These are phyloP conservation scores for Girardinichthys multiradiatus DNA, from an alignment of 2,113 vertebrate species.

Conservation along the genomic window DNA sequence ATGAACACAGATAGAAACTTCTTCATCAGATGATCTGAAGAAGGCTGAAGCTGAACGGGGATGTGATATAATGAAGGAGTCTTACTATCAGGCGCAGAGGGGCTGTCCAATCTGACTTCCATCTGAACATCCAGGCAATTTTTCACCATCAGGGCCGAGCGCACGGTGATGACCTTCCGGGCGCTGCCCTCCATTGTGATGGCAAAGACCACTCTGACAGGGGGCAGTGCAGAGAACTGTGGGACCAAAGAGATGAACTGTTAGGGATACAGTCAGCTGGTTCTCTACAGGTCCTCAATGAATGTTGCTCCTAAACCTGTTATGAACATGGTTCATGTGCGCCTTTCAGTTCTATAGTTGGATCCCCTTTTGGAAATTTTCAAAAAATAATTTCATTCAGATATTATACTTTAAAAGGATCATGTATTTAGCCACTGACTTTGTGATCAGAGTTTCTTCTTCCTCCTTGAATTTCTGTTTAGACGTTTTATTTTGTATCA, in stretches of 20 bases:
- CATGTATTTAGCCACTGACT: no score
- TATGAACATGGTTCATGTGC: no score
- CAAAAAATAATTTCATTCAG: no score
- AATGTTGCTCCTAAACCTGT: no score
- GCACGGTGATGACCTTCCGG: constrained; percentile 94
- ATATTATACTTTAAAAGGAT: no score
- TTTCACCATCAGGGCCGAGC: constrained; percentile 93
- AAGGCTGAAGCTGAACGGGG: neutral
- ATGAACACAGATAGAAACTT: neutral
- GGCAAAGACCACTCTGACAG: constrained; percentile 94
- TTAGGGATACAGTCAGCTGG: no score
- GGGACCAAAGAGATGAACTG: neutral
- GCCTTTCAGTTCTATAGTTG: no score
- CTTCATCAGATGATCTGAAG: neutral
- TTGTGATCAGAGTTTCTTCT: no score
- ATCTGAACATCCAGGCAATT: constrained; percentile 92
- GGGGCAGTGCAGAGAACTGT: constrained; percentile 96
- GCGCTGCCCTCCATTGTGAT: constrained; percentile 97
- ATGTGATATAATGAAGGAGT: constrained; percentile 2
- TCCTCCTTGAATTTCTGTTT: no score
- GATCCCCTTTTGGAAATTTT: no score
- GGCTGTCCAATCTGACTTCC: constrained; percentile 94
- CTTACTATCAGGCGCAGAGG: constrained; percentile 96
- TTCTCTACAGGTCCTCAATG: no score
- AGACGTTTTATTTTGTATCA: no score